These are phyloP conservation scores for Chrysaora quinquecirrha DNA, from an alignment of 30 jellyfish, hydroid and myxozoan species.

Conservation along the genomic window DNA sequence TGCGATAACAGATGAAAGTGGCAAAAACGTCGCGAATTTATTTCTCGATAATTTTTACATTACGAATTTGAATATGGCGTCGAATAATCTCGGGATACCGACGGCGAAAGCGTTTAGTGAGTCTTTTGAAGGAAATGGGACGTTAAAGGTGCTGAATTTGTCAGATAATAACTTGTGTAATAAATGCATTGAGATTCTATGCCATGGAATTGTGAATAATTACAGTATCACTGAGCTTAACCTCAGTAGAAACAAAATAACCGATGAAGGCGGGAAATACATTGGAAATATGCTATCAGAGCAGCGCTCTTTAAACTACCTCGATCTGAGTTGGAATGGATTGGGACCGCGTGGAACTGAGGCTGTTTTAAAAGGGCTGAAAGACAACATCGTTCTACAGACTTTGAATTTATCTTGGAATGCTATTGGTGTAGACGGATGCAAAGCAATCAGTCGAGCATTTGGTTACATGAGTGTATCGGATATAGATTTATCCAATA, in stretches of 20 bases:
- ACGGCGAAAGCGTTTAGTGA: conserved; percentile 49
- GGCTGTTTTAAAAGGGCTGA: conserved; percentile 56
- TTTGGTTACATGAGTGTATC: conserved; percentile 16
- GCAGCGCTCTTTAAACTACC: conserved; percentile 52
- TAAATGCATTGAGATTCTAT: conserved; percentile 38
- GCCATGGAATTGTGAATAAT: conserved; percentile 41
- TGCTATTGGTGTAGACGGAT: conserved; percentile 57
- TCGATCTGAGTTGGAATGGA: conserved; percentile 70
- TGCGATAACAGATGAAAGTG: conserved; percentile 58
- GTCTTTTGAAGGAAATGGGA: conserved; percentile 56
- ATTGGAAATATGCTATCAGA: conserved; percentile 49
- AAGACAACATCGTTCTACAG: conserved; percentile 35
- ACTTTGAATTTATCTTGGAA: conserved; percentile 61
- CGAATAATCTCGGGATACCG: conserved; percentile 38
- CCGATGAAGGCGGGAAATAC: conserved; percentile 52
- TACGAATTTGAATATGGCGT: conserved; percentile 22
- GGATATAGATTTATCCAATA: conserved; percentile 42
- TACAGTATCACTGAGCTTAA: conserved; percentile 41
- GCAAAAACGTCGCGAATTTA: conserved; percentile 53
- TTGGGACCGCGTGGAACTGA: conserved; percentile 57
- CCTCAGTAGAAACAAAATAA: conserved; percentile 36
- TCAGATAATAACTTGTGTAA: conserved; percentile 36
- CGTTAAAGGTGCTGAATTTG: conserved; percentile 39
- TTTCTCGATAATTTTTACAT: conserved; percentile 57
- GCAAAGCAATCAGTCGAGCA: conserved; percentile 35